phyloP scores from a whole-genome alignment of 2,797 vertebrate genomes.

The Limosa lapponica region DNA sequence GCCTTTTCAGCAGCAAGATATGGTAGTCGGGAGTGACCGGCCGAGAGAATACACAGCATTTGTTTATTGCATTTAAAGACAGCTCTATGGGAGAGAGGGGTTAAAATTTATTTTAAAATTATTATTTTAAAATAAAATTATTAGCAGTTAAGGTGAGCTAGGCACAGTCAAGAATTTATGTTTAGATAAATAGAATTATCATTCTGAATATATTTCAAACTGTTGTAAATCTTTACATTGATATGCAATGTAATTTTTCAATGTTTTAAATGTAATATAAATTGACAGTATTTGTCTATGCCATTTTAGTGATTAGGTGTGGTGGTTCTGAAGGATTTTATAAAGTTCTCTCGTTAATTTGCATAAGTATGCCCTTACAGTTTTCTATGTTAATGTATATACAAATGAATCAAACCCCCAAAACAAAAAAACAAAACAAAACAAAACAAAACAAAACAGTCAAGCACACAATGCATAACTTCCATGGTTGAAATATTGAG shows the following conservation, averaged over 20 bases:
- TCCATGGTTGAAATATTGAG: background rate
- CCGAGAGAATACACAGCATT: background rate
- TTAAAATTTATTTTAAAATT: background rate
- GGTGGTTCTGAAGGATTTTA: background rate
- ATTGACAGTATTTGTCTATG: background rate
- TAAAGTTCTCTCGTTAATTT: background rate
- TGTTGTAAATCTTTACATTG: background rate
- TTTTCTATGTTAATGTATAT: background rate
- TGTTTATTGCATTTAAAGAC: background rate
- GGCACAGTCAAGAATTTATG: background rate
- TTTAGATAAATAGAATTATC: background rate
- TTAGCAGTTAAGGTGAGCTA: background rate
- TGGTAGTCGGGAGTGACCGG: rapidly evolving
- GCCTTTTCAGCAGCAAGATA: background rate
- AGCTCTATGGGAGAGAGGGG: background rate
- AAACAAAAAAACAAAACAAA: too few species aligned
- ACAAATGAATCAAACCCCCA: background rate
- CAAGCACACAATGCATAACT: background rate
- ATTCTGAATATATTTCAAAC: background rate
- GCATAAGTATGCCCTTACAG: background rate
- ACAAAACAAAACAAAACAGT: background rate
- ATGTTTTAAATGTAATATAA: background rate
- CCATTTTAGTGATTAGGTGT: background rate
- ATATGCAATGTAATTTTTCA: background rate
- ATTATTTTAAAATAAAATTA: background rate